These are phyloP conservation scores for Dolichopus griseipennis DNA, from an alignment of 2,888 invertebrate genomes.

Conservation along the genomic window DNA sequence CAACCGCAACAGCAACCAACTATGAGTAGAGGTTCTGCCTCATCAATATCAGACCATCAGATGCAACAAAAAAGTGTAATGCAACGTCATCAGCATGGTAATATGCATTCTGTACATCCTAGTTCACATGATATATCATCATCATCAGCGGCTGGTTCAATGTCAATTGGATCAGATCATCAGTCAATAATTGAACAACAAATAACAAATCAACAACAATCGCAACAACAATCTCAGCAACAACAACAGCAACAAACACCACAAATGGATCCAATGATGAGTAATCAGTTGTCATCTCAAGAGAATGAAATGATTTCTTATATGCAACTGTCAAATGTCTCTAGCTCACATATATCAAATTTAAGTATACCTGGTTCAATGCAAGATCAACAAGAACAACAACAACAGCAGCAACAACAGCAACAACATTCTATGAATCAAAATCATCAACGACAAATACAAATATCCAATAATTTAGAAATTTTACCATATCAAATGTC, in stretches of 20 bases:
- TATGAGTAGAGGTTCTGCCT: neutral
- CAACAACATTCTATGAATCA: slow-evolving; percentile 23
- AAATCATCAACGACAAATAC: slow-evolving; percentile 26
- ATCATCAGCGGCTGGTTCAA: slow-evolving; percentile 30
- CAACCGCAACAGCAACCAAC: slow-evolving; percentile 7
- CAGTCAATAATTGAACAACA: slow-evolving; percentile 21
- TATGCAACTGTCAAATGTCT: slow-evolving; percentile 38
- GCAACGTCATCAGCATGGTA: slow-evolving; percentile 14
- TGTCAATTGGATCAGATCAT: slow-evolving; percentile 25
- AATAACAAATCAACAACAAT: slow-evolving; percentile 27
- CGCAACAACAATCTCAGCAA: slow-evolving; percentile 21
- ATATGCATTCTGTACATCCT: slow-evolving; percentile 18
- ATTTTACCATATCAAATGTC: slow-evolving; percentile 44
- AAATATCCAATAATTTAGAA: slow-evolving; percentile 38
- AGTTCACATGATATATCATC: slow-evolving; percentile 18
- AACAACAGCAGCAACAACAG: slow-evolving; percentile 24
- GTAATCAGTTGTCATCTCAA: slow-evolving; percentile 28
- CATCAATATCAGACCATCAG: neutral
- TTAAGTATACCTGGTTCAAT: slow-evolving; percentile 27
- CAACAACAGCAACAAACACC: slow-evolving; percentile 13
- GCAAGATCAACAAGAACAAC: slow-evolving; percentile 29
- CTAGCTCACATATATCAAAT: slow-evolving; percentile 21
- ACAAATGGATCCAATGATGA: slow-evolving; percentile 15
- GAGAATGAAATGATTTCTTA: slow-evolving; percentile 39
- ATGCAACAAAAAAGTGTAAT: neutral